Evolutionary conservation across 2,797 vertebrate species (phyloP).

Genomic region (Melopsittacus undulatus): DNA sequence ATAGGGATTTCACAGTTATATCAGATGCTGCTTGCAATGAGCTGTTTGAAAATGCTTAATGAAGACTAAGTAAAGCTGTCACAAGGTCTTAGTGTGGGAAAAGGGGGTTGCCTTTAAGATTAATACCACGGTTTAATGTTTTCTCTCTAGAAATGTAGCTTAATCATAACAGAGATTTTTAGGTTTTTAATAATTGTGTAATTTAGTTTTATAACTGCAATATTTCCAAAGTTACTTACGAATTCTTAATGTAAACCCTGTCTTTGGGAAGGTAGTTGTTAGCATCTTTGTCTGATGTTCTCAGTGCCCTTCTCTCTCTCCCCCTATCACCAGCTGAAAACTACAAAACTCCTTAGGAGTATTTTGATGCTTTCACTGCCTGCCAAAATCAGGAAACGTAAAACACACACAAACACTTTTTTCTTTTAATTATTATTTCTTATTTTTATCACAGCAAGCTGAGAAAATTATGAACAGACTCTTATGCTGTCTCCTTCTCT

Average conservation of each 20-base stretch:
- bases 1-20: not conserved
- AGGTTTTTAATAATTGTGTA: not conserved
- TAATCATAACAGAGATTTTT: not conserved
- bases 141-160: not conserved
- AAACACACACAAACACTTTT: not conserved
- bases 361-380: not conserved
- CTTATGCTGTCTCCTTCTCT: not conserved
- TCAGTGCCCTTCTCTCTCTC: not conserved
- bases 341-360: conserved; percentile 24
- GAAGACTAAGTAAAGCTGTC: conserved; percentile 17
- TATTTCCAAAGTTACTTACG: not conserved
- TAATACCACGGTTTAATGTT: not conserved
- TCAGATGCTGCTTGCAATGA: not conserved
- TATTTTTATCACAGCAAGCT: not conserved
- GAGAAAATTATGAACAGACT: not conserved
- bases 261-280: not conserved
- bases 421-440: not conserved
- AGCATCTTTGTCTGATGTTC: not conserved
- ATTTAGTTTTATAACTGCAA: not conserved
- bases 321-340: not conserved
- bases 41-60: conserved; percentile 22
- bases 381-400: conserved; percentile 47
- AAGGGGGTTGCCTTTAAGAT: not conserved
- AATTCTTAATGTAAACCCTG: not conserved
- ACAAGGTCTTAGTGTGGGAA: not conserved